Base-by-base conservation (phyloP, 2,797 vertebrate genomes). In the Squalus acanthias region DNA sequence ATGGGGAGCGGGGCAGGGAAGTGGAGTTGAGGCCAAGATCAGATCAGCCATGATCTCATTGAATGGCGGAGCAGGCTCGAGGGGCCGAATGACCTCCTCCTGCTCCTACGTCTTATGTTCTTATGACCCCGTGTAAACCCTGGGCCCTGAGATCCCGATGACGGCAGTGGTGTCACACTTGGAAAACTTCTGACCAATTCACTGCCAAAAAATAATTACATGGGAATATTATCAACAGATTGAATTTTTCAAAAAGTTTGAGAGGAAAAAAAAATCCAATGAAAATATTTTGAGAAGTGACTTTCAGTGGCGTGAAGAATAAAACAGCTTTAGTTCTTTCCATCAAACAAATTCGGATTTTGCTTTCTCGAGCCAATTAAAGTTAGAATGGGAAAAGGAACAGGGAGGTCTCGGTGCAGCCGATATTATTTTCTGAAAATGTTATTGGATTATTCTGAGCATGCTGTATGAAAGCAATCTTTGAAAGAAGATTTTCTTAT, bases 221-320 rank as follows among this genome's bases (percentile, higher is more conserved):
- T 20, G 39, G 2, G 33, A 20, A 92, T 92, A 65, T 65, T 65
- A 65, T 92, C 89, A 92, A 57, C 53, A n/a, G 20, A 65, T 92
- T 39, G 17, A 67, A 39, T 8, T n/a, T 67, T 69, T 93, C 22
- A 67, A 93, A 67, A 93, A 69, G 63, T 69, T 69, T 22, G 63
- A 69, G 39, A 39, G 65, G 53, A 69, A 22, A 93, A 46, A 46
- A 60, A 69, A 92, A 93, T 93, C n/a, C 91, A 93, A 24, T 69
- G 46, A 93, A 39, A 46, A 93, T 93, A 93, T 93, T 93, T 93
- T 93, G 65, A 69, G 65, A 46, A 69, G 65, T 67, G 65, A 46
- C n/a, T 69, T 39, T 65, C 10, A 13, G 50, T 69, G 63, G 91
- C 63, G 46, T 69, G 46, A 46, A 67, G 63, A 93, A 46, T 69